Conservation (phyloP, 2,888 invertebrate genomes). For the Physocephala rufipes region DNA sequence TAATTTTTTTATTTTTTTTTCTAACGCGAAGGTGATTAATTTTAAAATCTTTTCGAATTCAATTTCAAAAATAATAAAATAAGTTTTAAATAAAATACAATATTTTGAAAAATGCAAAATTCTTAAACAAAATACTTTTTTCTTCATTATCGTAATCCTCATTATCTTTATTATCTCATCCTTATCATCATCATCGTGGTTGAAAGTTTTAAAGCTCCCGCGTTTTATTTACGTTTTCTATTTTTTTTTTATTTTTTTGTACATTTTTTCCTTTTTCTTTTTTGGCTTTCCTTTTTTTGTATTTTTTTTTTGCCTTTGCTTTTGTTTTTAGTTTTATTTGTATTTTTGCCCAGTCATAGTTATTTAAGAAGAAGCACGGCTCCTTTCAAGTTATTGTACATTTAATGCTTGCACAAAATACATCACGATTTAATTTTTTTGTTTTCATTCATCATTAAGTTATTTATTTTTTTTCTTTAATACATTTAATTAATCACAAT, state of each 20-base stretch:
- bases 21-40: too few species aligned
- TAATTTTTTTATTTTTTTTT: too few species aligned
- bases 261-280: too few species aligned
- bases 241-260: slow-evolving; percentile 10
- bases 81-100: too few species aligned
- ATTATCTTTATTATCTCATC: too few species aligned
- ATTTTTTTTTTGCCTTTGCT: too few species aligned
- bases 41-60: too few species aligned
- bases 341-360: slow-evolving; percentile 32
- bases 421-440: slow-evolving; percentile 22
- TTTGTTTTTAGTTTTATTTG: neutral
- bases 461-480: neutral
- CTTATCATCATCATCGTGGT: slow-evolving; percentile 10
- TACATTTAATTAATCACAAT: neutral
- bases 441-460: neutral
- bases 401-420: slow-evolving; percentile 27
- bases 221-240: neutral
- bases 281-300: too few species aligned
- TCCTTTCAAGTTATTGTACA: slow-evolving; percentile 31
- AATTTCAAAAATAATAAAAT: too few species aligned
- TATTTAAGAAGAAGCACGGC: slow-evolving; percentile 42
- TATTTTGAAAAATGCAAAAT: slow-evolving; percentile 61
- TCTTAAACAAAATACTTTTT: slow-evolving; percentile 46
- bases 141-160: too few species aligned
- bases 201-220: slow-evolving; percentile 26